Evolutionary conservation across 2,797 vertebrate species (phyloP), one percentile per base, ranked within the genome.

Genomic region (Aselliscus stoliczkanus): DNA sequence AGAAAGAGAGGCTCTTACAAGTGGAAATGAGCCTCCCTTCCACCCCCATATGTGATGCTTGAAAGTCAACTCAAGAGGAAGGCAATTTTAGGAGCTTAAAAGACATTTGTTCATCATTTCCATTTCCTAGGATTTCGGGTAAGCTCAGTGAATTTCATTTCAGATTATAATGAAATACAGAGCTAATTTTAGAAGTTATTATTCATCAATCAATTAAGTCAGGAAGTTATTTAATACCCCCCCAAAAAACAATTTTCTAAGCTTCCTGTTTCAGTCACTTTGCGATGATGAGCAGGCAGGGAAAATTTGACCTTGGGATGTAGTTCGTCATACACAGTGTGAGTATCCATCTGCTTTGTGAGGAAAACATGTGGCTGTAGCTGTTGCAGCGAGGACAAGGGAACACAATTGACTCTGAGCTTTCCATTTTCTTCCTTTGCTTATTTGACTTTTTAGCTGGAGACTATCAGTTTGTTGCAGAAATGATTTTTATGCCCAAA

Each of bases 131-230:
- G 79, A 96, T 95, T 97, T 97, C 77, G 95, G 91, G 95, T 97
- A 97, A 97, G 91, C 80, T 9, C 2, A 96, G 67, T 72, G 93
- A 95, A 96, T 97, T 98, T 97, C 77, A 91, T 64, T 97, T 97
- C 65, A 95, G 85, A 69, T 56, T 93, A 93, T 95, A 98, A 97
- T 93, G 64, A 98, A 91, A 92, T 56, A n/a, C 79, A 89, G 79
- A 64, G 90, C 96, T 98, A 83, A 96, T 97, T 97, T 97, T 97
- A 97, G 97, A 98, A 97, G 93, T 92, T 97, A 96, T 95, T 98
- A 95, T 95, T 98, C 97, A 97, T 98, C 97, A 97, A 97, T 98
- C 97, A 98, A 94, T 98, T 97, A 98, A 97, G 65, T 84, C 42
- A 75, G 93, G 90, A 97, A 98, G 23, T 77, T 93, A 95, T 75